Evolutionary conservation across 2,113 vertebrate genomes (phyloP), one percentile per base, ranked within the genome.

Genomic region (Lycocorax pyrrhopterus): DNA sequence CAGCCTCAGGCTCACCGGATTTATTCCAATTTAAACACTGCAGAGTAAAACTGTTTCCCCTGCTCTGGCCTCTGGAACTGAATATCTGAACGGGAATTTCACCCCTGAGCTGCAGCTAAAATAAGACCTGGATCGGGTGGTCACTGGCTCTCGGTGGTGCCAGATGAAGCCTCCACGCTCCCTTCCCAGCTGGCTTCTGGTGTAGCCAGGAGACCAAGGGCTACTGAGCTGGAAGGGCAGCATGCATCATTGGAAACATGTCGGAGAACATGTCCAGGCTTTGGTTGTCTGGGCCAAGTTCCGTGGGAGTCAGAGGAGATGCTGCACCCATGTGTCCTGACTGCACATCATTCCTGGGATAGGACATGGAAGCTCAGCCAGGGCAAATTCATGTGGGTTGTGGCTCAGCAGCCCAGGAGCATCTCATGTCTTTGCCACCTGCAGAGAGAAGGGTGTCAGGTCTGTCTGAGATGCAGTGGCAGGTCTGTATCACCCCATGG

Each of bases 21-120:
- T 85, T 68, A 87, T 95, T 92, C 84, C 92, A 89, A 62, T 74
- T 96, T 87, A 94, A 95, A 94, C 81, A 87, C 33, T 23, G 49
- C 1, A 1, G 56, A 87, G 69, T 76, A 84, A 71, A 90, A 84
- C 63, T 39, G 77, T 91, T 93, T 94, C 72, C 94, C 95, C 89
- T 3, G 6, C 84, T 87, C 79, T 91, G 95, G 95, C 95, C 94
- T 93, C 91, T 89, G 84, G 46, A 94, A 84, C 89, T 95, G 77
- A 96, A n/a, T 55, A 56, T 90, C 73, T 84, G 77, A 91, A 76
- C 0, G 39, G 49, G 84, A 94, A 87, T 84, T 92, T 95, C 78
- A 87, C 58, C 33, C 73, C 80, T 67, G 81, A 94, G 94, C 76
- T 92, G 80, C 74, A 92, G 64, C 93, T 95, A 95, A 95, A 96